Evolutionary conservation across 2,888 invertebrate genomes (phyloP), one percentile per base, ranked within the genome.

Genomic region (Notodonta dromedarius): DNA sequence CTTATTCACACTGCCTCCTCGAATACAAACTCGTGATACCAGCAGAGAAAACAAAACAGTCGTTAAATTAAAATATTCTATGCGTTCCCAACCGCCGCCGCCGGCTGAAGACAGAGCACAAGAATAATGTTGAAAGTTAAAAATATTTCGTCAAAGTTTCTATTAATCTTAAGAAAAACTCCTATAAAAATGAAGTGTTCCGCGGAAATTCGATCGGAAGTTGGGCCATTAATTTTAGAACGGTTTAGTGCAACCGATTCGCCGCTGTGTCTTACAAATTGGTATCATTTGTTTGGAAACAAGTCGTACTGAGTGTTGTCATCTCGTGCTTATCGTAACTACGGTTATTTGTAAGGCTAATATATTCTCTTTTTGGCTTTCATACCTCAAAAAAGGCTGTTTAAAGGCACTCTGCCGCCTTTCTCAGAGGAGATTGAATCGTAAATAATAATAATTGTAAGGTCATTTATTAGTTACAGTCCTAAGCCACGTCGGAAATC

Each of bases 121-220:
- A 54, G 54, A 54, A 39, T 54, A 54, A 54, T 54, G 54, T 54
- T 12, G 3, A 39, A 54, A 54, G 54, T 54, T 54, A 12, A 54
- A 54, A 54, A 54, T 54, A 54, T 54, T 54, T 54, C 7, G 54
- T 39, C 24, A 13, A 54, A 54, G 39, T 54, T 39, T 54, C 9
- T 54, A 54, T 39, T 53, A 53, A 39, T 24, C 35, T 54, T 5
- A 39, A n/a, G 39, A 54, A 54, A 54, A 54, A 54, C 13, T n/a
- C 54, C 39, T 39, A 39, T 39, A 54, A 54, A 54, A 54, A 14
- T 54, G 39, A 54, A 54, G 35, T n/a, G 54, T 54, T 7, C 54
- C 6, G 54, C 8, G 39, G 54, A 39, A 53, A 39, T 54, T 54
- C 52, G 52, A 52, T 52, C 52, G 13, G 35, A 54, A 54, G 54